Evolutionary conservation across 2,797 vertebrate genomes (phyloP).

Genomic region (Danio choprae): DNA sequence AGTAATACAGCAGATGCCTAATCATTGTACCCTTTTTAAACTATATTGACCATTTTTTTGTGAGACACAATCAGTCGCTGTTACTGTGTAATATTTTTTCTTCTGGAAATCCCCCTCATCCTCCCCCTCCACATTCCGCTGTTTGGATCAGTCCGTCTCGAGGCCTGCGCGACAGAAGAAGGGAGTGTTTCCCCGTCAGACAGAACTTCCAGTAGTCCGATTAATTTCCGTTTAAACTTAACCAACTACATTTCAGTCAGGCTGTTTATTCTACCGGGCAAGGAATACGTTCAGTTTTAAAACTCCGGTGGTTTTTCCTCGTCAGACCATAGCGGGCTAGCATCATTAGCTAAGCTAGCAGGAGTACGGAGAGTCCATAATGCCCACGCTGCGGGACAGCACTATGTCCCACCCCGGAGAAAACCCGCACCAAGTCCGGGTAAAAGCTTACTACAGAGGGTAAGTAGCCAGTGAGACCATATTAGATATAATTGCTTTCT

Average conservation of each 20-base stretch:
- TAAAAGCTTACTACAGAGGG: conserved; percentile 98
- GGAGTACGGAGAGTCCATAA: conserved; percentile 76
- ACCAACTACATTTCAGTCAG: background rate
- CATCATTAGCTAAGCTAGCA: conserved; percentile 57
- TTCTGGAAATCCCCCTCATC: conserved; percentile 21
- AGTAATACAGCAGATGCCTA: background rate
- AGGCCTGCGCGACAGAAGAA: conserved; percentile 75
- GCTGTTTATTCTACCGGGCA: background rate
- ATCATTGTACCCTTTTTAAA: background rate
- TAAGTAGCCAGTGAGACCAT: conserved; percentile 71
- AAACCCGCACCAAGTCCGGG: conserved; percentile 94
- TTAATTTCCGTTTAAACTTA: background rate
- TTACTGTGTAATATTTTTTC: background rate
- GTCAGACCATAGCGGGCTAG: conserved; percentile 15
- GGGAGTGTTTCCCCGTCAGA: conserved; percentile 72
- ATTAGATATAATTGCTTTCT: background rate
- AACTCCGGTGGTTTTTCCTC: background rate
- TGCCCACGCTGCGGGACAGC: conserved; percentile 98
- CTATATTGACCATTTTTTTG: background rate
- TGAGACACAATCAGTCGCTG: background rate
- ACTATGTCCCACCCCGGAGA: conserved; percentile 90
- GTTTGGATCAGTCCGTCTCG: conserved; percentile 71
- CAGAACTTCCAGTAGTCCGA: conserved; percentile 41
- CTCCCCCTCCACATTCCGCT: conserved; percentile 68
- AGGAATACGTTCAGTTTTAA: background rate